A percentile compares a stretch with the other conserved stretches of the same genome.
Conservation (phyloP, 2,113 vertebrate genomes). For the Muntiacus reevesi region DNA sequence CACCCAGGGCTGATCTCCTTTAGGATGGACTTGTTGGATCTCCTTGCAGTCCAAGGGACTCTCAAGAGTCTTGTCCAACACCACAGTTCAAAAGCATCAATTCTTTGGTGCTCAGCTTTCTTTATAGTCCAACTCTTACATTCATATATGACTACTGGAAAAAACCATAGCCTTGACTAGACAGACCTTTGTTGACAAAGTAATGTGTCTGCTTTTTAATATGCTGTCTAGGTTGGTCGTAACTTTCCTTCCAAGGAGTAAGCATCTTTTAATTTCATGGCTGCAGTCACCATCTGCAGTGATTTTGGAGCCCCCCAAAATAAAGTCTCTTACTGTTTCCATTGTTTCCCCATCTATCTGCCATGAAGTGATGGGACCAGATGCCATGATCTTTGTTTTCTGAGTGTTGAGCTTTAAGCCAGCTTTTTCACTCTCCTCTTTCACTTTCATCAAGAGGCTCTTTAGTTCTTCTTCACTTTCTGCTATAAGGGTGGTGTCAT, state of each 20-base stretch:
- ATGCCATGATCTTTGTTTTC: not conserved
- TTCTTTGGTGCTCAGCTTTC: rapidly evolving
- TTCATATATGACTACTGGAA: not conserved
- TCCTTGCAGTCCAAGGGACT: not conserved
- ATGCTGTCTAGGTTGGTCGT: not conserved
- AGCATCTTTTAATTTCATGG: not conserved
- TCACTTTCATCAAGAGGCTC: too few relatives aligned
- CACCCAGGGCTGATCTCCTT: not conserved
- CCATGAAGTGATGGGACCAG: too few relatives aligned
- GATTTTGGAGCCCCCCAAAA: too few relatives aligned
- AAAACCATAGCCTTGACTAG: not conserved
- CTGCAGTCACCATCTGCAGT: not conserved
- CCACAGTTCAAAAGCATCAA: not conserved
- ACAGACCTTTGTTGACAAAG: not conserved
- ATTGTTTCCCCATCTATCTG: too few relatives aligned
- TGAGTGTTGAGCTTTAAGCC: too few relatives aligned
- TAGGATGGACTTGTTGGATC: not conserved
- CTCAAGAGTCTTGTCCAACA: not conserved
- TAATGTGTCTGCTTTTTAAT: not conserved
- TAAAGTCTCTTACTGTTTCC: too few relatives aligned
- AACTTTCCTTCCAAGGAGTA: not conserved
- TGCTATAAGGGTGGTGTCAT: too few relatives aligned
- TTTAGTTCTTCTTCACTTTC: too few relatives aligned
- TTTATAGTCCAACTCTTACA: not conserved
- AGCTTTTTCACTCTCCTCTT: too few relatives aligned